Percentiles rank a stretch among this genome's conserved stretches.
Evolutionary conservation across 2,113 vertebrate species (phyloP).

Genomic region (Anarrhichthys ocellatus): DNA sequence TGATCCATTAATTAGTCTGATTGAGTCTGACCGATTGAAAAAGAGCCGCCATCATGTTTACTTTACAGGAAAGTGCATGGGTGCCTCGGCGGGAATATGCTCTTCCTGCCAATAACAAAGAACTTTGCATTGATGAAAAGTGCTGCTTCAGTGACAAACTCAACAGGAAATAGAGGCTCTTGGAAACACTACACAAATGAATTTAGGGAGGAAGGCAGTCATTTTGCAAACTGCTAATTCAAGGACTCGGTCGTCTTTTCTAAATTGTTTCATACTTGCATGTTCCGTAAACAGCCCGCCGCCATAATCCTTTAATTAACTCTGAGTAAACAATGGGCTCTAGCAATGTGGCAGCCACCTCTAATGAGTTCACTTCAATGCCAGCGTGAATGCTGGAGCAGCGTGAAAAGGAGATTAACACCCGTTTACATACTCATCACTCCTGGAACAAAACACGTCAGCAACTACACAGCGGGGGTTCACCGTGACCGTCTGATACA

Average conservation of each 20-base stretch:
- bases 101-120: not conserved
- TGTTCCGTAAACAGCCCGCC: conserved; percentile 28
- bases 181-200: not conserved
- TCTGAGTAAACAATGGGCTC: conserved; percentile 52
- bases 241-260: not conserved
- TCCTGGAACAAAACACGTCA: conserved; percentile 16
- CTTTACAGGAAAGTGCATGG: not conserved
- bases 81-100: not conserved
- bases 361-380: conserved; percentile 29
- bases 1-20: not conserved
- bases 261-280: conserved; percentile 9
- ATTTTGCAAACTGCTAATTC: not conserved
- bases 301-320: conserved; percentile 62
- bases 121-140: not conserved
- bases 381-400: conserved; percentile 11
- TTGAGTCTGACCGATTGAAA: conserved; percentile 8
- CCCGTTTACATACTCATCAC: conserved; percentile 37
- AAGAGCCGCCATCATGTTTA: not conserved
- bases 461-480: not conserved
- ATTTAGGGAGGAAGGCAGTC: not conserved
- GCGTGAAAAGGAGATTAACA: conserved; percentile 49
- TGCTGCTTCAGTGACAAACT: not conserved
- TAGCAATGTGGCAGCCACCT: conserved; percentile 22
- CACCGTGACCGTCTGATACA: not conserved
- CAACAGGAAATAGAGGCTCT: not conserved